These are phyloP conservation scores for Paramormyrops hopkinsi DNA, from an alignment of 2,797 vertebrate species.

Conservation along the genomic window DNA sequence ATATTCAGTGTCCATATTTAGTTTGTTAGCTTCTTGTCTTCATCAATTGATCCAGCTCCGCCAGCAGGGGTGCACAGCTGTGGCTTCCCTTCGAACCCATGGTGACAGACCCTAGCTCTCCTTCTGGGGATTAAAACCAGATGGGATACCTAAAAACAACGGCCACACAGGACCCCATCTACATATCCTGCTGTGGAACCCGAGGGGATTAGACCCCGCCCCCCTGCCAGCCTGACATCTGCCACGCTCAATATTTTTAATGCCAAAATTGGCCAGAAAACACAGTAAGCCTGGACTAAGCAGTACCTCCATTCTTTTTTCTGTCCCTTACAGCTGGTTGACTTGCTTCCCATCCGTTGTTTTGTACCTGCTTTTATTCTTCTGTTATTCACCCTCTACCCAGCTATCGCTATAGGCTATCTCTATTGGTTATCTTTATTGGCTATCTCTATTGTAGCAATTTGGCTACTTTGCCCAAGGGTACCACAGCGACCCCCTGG, in stretches of 20 bases:
- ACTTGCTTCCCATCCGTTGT: background rate
- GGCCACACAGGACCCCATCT: background rate
- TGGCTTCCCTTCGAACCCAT: background rate
- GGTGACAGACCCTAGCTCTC: background rate
- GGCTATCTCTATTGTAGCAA: background rate
- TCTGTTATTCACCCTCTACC: background rate
- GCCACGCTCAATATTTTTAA: slow-evolving; percentile 35
- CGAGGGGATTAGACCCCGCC: background rate
- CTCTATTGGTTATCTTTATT: background rate
- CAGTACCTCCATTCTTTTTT: background rate
- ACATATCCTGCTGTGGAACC: slow-evolving; percentile 18
- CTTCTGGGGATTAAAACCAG: background rate
- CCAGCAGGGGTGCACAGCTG: background rate
- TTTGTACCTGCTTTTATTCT: background rate
- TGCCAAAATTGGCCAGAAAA: slow-evolving; percentile 31
- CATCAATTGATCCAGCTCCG: background rate
- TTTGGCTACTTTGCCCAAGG: background rate
- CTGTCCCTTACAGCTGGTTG: background rate
- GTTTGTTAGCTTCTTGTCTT: too few relatives aligned
- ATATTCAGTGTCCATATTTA: background rate
- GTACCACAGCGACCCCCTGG: background rate
- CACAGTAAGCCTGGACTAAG: background rate
- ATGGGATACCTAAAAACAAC: background rate
- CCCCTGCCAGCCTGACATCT: slow-evolving; percentile 25
- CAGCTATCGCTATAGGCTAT: background rate